Evolutionary conservation across 2,113 vertebrate species (phyloP).

Genomic region (Tragelaphus imberbis): DNA sequence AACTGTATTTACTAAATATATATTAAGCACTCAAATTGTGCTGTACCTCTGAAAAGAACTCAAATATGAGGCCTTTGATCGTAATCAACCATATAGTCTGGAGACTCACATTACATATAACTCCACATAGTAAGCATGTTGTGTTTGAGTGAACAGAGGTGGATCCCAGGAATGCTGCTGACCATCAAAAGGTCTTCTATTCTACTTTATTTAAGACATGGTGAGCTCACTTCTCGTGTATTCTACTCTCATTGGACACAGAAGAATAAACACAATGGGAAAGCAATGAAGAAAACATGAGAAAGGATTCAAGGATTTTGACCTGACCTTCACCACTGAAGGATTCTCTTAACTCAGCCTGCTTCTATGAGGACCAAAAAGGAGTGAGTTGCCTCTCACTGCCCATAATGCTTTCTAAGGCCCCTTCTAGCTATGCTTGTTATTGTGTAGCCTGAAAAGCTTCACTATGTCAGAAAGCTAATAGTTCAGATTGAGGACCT

Average conservation of each 20-base stretch:
- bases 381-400: not conserved
- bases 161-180: not conserved
- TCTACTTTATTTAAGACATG: not conserved
- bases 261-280: not conserved
- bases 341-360: not conserved
- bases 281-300: not conserved
- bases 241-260: not conserved
- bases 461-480: not conserved
- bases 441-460: not conserved
- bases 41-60: not conserved
- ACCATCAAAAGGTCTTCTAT: not conserved
- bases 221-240: not conserved
- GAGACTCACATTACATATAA: not conserved
- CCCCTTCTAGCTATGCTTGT: not conserved
- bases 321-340: not conserved
- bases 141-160: not conserved
- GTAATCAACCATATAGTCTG: accelerated
- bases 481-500: not conserved
- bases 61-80: not conserved
- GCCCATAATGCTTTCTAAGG: not conserved
- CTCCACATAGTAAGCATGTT: not conserved
- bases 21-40: not conserved
- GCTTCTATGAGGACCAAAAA: not conserved
- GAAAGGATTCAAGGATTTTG: not conserved
- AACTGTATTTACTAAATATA: not conserved